These are phyloP conservation scores for Notothenia coriiceps DNA, from an alignment of 2,113 vertebrate genomes.

Conservation along the genomic window DNA sequence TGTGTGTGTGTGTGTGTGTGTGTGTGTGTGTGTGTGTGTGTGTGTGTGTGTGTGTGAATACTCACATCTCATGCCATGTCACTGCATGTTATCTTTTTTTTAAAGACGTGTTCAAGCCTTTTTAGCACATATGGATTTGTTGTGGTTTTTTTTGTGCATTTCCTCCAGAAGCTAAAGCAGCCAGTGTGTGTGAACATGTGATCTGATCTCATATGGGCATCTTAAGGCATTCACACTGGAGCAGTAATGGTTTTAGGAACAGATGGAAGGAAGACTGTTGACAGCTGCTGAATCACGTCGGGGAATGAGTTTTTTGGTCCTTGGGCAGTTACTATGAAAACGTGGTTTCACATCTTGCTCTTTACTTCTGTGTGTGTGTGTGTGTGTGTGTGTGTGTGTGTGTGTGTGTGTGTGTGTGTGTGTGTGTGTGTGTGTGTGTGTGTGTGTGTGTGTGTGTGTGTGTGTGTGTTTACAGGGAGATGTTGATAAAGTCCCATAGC, in stretches of 20 bases:
- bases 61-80: conserved; percentile 10
- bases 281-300: conserved; percentile 20
- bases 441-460: no score
- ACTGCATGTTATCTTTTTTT: background rate
- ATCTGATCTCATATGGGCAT: conserved; percentile 39
- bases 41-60: conserved; percentile 2
- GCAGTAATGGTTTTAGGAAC: conserved; percentile 42
- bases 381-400: conserved; percentile 24
- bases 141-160: background rate
- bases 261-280: conserved; percentile 47
- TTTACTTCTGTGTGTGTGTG: conserved; percentile 36
- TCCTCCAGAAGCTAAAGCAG: conserved; percentile 18
- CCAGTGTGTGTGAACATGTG: conserved; percentile 17
- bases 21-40: conserved; percentile 10
- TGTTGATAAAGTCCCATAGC: conserved; percentile 83
- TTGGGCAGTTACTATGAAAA: conserved; percentile 29
- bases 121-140: background rate
- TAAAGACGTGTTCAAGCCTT: background rate
- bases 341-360: conserved; percentile 42
- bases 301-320: conserved; percentile 33
- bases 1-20: conserved; percentile 8
- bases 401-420: no score
- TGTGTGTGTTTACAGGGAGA: conserved; percentile 79
- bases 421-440: no score
- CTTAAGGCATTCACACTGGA: conserved; percentile 35